Base-by-base conservation (phyloP, 2,888 invertebrate genomes). In the Diachrysia chrysitis region DNA sequence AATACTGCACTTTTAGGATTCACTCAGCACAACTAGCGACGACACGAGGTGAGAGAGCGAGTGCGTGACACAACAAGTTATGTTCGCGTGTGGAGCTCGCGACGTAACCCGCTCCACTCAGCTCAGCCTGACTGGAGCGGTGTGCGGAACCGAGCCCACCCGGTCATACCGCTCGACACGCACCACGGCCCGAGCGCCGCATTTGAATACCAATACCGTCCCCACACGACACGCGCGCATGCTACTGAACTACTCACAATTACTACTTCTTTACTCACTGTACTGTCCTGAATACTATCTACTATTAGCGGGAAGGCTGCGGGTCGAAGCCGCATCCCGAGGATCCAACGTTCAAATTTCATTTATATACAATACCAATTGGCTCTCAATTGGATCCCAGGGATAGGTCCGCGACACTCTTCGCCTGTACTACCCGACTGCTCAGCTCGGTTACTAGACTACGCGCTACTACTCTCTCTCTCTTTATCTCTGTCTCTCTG, bases 131-230 rank as follows among this genome's bases (percentile, higher is more conserved):
- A 14, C 16, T 16, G 42, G 16, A 57, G 66, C 76, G 55, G 53
- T 71, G 54, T 71, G 69, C 72, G 65, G 64, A 61, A 53, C 58
- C 16, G 37, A 16, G 71, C 69, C 79, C 81, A 74, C 66, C 57
- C 79, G 84, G 85, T 83, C 84, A 79, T 83, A 79, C 83, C 81
- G 85, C 85, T 83, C 85, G 71, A 89, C 93, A 92, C 90, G 90
- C 94, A 93, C 92, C 87, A 90, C 84, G 92, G 92, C 93, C 93
- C 94, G 94, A 95, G 93, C 93, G 94, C 94, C 95, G 96, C 96
- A 96, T 96, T 96, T 96, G 96, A 96, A 96, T 96, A 96, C 96
- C 96, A 96, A 96, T 96, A 96, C 96, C 95, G 90, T 91, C 90
- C 89, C 91, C 89, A 95, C 95, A 94, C 92, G 89, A 95, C 94